phyloP scores from a whole-genome alignment of 2,888 invertebrate genomes.

The Gortyna flavago region DNA sequence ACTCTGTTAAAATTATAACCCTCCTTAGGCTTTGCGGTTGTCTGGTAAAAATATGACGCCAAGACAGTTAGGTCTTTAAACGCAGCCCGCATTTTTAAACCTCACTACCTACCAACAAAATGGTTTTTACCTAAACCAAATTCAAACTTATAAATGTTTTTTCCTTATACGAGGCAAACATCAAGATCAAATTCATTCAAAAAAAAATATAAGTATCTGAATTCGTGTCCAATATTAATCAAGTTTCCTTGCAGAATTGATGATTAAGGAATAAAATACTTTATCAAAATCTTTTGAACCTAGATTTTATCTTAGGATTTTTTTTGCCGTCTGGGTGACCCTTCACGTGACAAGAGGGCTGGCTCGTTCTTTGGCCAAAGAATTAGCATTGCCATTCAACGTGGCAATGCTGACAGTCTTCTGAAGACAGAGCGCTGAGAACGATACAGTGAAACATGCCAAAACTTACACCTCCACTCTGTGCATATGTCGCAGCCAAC shows the following conservation, averaged over 20 bases:
- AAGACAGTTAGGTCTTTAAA: not conserved
- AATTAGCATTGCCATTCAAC: too few relatives aligned
- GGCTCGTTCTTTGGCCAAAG: too few relatives aligned
- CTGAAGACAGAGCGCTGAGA: too few relatives aligned
- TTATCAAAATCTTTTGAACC: not conserved
- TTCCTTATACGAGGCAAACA: constrained; percentile 17
- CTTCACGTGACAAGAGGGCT: too few relatives aligned
- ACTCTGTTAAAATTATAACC: not conserved
- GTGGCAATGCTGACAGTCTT: too few relatives aligned
- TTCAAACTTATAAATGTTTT: not conserved
- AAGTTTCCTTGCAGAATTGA: not conserved
- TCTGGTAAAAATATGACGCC: not conserved
- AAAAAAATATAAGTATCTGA: too few relatives aligned
- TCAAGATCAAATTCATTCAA: not conserved
- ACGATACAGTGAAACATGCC: too few relatives aligned
- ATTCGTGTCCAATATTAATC: not conserved
- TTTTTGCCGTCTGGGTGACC: too few relatives aligned
- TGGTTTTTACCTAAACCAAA: constrained; percentile 4
- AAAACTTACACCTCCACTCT: too few relatives aligned
- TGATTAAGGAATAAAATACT: not conserved
- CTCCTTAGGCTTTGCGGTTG: not conserved
- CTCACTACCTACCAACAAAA: not conserved
- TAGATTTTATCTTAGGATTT: not conserved
- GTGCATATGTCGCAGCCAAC: too few relatives aligned
- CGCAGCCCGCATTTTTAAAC: not conserved